Evolutionary conservation across 2,113 vertebrate genomes (phyloP).

Genomic region (Oenanthe melanoleuca): DNA sequence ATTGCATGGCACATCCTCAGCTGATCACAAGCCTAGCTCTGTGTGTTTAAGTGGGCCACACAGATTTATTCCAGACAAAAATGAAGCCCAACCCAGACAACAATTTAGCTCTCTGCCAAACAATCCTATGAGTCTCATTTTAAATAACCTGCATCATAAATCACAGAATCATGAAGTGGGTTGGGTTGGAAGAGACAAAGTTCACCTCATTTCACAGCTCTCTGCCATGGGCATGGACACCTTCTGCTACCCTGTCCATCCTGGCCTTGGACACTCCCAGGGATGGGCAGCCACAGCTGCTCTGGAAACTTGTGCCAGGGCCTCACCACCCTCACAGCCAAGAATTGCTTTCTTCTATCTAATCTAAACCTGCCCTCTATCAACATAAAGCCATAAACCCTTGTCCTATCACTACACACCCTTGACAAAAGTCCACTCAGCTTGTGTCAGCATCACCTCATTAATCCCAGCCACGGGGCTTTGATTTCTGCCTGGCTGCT

Average conservation of each 20-base stretch:
- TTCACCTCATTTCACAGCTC: not conserved
- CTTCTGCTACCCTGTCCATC: rapidly evolving
- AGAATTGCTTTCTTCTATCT: not conserved
- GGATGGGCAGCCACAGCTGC: not conserved
- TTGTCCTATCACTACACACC: not conserved
- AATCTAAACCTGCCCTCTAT: not conserved
- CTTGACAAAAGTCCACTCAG: not conserved
- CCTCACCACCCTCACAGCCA: not conserved
- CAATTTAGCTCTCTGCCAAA: not conserved
- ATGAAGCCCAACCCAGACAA: not conserved
- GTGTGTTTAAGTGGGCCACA: not conserved
- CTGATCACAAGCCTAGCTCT: not conserved
- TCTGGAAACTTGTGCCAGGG: not conserved
- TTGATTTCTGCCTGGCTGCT: not conserved
- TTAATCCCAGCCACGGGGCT: not conserved
- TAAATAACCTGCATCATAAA: not conserved
- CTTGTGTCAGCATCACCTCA: not conserved
- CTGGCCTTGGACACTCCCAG: not conserved
- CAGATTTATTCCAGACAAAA: not conserved
- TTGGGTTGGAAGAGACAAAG: not conserved
- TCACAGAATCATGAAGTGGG: not conserved
- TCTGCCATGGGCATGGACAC: not conserved
- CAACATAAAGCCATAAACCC: not conserved
- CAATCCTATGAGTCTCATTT: not conserved
- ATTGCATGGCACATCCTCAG: not conserved